Base-by-base conservation (phyloP, 2,113 vertebrate species). In the Herpetotheres cachinnans region DNA sequence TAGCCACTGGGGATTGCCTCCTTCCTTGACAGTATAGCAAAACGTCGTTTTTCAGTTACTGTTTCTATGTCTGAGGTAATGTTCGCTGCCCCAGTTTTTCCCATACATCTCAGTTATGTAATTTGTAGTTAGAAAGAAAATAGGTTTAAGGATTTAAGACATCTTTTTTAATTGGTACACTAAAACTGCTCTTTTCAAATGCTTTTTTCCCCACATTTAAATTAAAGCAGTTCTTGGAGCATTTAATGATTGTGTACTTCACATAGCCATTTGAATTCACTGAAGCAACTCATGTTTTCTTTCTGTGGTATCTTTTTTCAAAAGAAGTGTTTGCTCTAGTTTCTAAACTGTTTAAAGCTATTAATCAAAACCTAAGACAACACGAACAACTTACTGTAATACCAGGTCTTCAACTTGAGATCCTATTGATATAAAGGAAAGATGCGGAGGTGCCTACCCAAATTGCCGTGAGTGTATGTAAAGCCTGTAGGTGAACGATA, bases 241-340 rank as follows among this genome's bases (percentile, higher is more conserved):
- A 87, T 96, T 97, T 97, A 92, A 90, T 97, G 92, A 58, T 90
- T 89, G 76, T 96, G 61, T 95, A 85, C 62, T 95, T 98, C 85
- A 86, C 72, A 69, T 61, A 93, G 80, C 90, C 93, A 82, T 97
- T 96, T 86, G 74, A 94, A 96, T 86, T 95, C 92, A 96, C 83
- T 96, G 92, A 97, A 94, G 84, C 73, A 95, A 44, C 91, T 88
- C 78, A 50, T 97, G 82, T 94, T 93, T 95, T 93, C 70, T 92
- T 85, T 81, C 47, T 83, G 8, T 27, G 73, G 47, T 84, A 67
- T 59, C 32, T 72, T 86, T 74, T 56, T 95, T 82, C 42, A 29
- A 82, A 71, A 88, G 80, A 93, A 96, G 76, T 32, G 3, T 79
- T 93, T 79, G 89, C 46, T 84, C 30, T 87, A 71, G 26, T 94